Conservation (phyloP, 1,140 invertebrate species). For the Phocides pigmalion region DNA sequence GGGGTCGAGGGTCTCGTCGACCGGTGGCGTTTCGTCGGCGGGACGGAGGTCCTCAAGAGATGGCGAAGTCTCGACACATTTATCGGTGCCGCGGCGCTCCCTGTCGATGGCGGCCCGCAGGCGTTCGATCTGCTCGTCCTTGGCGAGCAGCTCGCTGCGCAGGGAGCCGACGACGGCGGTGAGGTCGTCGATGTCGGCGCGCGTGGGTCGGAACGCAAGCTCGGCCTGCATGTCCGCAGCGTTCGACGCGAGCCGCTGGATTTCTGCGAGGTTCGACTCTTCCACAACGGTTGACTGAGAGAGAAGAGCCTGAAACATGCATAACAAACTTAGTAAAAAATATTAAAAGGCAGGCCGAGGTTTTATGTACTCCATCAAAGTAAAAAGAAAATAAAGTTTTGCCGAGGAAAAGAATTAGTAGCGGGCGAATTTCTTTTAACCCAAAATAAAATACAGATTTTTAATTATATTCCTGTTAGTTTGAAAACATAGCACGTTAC, state of each 20-base stretch:
- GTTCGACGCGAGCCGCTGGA: slow-evolving; percentile 66
- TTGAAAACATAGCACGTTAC: too few species aligned
- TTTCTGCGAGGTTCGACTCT: slow-evolving; percentile 70
- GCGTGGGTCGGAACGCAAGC: slow-evolving; percentile 72
- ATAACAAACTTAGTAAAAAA: background rate
- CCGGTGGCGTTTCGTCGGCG: slow-evolving; percentile 14
- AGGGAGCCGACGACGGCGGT: slow-evolving; percentile 58
- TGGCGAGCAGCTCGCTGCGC: slow-evolving; percentile 54
- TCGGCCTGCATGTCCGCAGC: slow-evolving; percentile 73
- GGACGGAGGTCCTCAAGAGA: slow-evolving; percentile 48
- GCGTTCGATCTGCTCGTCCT: slow-evolving; percentile 50
- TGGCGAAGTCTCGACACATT: slow-evolving; percentile 54
- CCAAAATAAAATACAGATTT: too few species aligned
- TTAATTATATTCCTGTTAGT: too few species aligned
- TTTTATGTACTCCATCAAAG: too few species aligned
- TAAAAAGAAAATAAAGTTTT: too few species aligned
- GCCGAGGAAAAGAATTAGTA: too few species aligned
- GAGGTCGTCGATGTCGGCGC: slow-evolving; percentile 67
- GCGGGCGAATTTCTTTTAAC: too few species aligned
- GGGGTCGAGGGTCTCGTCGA: slow-evolving; percentile 52
- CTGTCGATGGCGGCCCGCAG: slow-evolving; percentile 42
- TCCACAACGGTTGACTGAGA: slow-evolving; percentile 64
- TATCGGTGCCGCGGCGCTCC: slow-evolving; percentile 45
- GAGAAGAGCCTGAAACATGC: slow-evolving; percentile 57
- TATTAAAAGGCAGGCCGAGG: background rate